A percentile compares a stretch with the other conserved stretches of the same genome.
Conservation (phyloP, 2,797 vertebrate genomes). For the Lagocephalus sceleratus region DNA sequence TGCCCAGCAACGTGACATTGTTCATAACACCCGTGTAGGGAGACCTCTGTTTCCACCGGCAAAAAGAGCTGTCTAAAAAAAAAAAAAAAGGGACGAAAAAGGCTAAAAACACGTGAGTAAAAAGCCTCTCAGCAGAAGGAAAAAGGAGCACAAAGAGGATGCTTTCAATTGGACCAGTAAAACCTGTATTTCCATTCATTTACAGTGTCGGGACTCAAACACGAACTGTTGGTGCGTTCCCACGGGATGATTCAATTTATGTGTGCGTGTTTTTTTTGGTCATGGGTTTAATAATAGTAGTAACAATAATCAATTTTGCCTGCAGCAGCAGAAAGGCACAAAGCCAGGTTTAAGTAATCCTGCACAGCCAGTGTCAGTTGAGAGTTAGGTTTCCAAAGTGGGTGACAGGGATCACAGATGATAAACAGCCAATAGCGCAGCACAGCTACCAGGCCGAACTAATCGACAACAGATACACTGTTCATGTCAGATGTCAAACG, state of each 20-base stretch:
- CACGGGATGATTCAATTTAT: slow-evolving; percentile 66
- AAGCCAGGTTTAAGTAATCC: slow-evolving; percentile 55
- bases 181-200: slow-evolving; percentile 52
- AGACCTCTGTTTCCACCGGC: slow-evolving; percentile 31
- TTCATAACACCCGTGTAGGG: slow-evolving; percentile 44
- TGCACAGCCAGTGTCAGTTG: slow-evolving; percentile 57
- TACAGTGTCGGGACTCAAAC: slow-evolving; percentile 50
- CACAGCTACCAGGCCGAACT: too few species aligned
- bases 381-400: slow-evolving; percentile 48
- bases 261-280: slow-evolving; percentile 2
- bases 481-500: too few species aligned
- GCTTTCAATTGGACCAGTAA: slow-evolving; percentile 38
- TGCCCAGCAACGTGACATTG: slow-evolving; percentile 76
- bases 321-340: slow-evolving; percentile 51
- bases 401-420: background rate
- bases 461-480: too few species aligned
- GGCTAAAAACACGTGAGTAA: background rate
- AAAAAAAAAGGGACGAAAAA: background rate
- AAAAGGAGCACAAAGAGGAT: background rate
- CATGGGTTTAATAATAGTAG: too few species aligned
- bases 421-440: too few species aligned
- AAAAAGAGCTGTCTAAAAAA: slow-evolving; percentile 3
- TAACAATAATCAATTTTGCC: slow-evolving; percentile 66
- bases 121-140: slow-evolving; percentile 20
- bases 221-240: slow-evolving; percentile 70